Conservation (phyloP, 2,888 invertebrate genomes). For the Carabus problematicus region DNA sequence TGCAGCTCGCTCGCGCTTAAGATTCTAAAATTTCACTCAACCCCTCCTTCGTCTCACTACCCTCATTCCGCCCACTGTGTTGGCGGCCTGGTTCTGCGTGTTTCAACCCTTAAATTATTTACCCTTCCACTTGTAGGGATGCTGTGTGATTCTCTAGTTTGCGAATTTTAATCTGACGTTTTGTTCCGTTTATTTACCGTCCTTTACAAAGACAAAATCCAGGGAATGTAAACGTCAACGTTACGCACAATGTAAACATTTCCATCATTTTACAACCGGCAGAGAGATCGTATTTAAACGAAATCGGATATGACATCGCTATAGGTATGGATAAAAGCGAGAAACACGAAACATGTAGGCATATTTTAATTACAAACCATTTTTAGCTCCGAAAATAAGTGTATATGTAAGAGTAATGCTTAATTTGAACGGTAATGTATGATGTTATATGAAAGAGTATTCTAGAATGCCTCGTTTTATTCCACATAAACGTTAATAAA, state of each 20-base stretch:
- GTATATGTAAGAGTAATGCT: background rate
- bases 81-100: background rate
- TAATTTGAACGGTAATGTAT: background rate
- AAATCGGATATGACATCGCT: too few relatives aligned
- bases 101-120: slow-evolving; percentile 39
- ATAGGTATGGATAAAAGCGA: too few relatives aligned
- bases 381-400: background rate
- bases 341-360: too few relatives aligned
- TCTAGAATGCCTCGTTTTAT: background rate
- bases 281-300: too few relatives aligned
- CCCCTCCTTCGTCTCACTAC: slow-evolving; percentile 7
- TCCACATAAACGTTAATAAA: background rate
- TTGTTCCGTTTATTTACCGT: slow-evolving; percentile 35
- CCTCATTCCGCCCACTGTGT: too few relatives aligned
- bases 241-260: slow-evolving; percentile 24
- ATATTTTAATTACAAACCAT: background rate
- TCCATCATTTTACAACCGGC: background rate
- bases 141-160: slow-evolving; percentile 8
- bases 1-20: slow-evolving; percentile 29
- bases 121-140: slow-evolving; percentile 29
- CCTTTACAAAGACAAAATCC: background rate
- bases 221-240: slow-evolving; percentile 5
- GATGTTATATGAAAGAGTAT: background rate
- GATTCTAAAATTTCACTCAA: slow-evolving; percentile 36
- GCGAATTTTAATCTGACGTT: slow-evolving; percentile 36